These are phyloP conservation scores for Sebastes steindachneri DNA, from an alignment of 2,797 vertebrate species.

Conservation along the genomic window DNA sequence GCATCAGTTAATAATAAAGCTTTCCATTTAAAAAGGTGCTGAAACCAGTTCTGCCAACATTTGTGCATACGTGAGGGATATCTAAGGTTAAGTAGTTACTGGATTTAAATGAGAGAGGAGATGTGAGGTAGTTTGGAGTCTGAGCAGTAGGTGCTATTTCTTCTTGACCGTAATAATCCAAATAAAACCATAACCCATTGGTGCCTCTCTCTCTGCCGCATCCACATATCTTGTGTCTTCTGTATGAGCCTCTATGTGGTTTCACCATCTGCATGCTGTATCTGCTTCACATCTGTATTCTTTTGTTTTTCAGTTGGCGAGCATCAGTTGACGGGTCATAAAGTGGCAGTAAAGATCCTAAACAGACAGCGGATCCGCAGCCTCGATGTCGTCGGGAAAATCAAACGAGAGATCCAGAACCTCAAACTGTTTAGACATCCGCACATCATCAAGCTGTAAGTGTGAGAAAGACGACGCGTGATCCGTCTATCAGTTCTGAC, in stretches of 20 bases:
- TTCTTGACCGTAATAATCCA: neutral
- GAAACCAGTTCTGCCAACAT: too few species aligned
- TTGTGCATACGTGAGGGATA: neutral
- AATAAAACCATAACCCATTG: neutral
- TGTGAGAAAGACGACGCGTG: constrained; percentile 36
- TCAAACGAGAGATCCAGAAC: constrained; percentile 98
- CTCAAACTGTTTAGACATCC: constrained; percentile 98
- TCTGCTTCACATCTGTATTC: constrained; percentile 56
- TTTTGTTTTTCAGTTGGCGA: constrained; percentile 89
- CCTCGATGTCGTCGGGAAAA: constrained; percentile 98
- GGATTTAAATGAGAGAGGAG: neutral
- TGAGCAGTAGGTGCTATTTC: neutral
- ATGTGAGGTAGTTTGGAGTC: neutral
- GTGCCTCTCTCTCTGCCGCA: neutral
- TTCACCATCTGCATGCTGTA: neutral
- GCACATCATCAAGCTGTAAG: constrained; percentile 99
- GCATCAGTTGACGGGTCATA: constrained; percentile 97
- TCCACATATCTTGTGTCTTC: neutral
- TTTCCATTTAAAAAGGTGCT: neutral
- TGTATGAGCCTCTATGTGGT: neutral
- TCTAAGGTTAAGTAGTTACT: neutral
- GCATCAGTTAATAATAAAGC: too few species aligned
- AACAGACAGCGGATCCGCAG: constrained; percentile 99
- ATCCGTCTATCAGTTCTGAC: neutral
- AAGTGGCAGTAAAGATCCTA: constrained; percentile 98